Evolutionary conservation across 2,113 vertebrate species (phyloP).

Genomic region (Podarcis muralis): DNA sequence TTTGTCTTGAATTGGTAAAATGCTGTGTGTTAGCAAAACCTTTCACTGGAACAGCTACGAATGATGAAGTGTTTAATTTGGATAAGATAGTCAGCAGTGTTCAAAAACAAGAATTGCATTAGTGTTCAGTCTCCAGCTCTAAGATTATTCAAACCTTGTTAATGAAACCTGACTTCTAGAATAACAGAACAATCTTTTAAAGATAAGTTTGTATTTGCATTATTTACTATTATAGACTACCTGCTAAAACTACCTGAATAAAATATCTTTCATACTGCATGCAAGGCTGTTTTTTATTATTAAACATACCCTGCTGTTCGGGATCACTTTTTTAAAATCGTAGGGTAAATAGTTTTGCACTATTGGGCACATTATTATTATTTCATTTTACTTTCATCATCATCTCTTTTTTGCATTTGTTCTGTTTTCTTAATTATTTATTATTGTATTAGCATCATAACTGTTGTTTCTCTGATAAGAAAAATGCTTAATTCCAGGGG

Average conservation of each 20-base stretch:
- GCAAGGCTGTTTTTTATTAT: not conserved
- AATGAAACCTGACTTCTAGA: conserved; percentile 1
- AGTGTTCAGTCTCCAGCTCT: not conserved
- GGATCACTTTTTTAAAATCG: not conserved
- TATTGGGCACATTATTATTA: not conserved
- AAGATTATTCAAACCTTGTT: conserved; percentile 2
- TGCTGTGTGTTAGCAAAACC: not conserved
- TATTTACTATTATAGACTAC: not conserved
- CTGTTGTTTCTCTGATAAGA: not conserved
- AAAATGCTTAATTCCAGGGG: not conserved
- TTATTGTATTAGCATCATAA: not conserved
- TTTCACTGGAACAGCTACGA: not conserved
- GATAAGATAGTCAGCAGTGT: not conserved
- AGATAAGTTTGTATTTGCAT: conserved; percentile 6
- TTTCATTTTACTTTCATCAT: not conserved
- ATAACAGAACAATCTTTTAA: not conserved
- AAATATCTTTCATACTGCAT: not conserved
- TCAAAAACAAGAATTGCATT: conserved; percentile 10
- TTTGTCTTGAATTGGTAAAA: conserved; percentile 4
- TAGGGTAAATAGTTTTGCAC: not conserved
- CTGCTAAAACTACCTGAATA: not conserved
- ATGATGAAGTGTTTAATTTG: conserved; percentile 16
- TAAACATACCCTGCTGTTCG: not conserved
- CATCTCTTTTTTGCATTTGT: not conserved
- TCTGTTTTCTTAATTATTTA: not conserved